Evolutionary conservation across 1,140 invertebrate genomes (phyloP).

Genomic region (Galendromus occidentalis): DNA sequence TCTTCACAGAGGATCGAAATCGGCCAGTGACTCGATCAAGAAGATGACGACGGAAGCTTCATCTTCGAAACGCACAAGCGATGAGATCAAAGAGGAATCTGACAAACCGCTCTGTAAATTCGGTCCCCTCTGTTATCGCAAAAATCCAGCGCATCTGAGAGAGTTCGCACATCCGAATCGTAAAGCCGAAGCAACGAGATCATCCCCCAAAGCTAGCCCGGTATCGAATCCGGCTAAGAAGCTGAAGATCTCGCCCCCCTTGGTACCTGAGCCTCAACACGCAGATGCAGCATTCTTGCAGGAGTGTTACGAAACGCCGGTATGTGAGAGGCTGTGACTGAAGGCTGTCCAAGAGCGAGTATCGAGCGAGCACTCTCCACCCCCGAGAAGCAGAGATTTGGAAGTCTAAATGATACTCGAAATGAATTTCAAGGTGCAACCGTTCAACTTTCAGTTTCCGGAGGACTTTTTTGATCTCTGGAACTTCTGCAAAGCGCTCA

Average conservation of each 20-base stretch:
- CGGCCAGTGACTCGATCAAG: too few relatives aligned
- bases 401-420: too few relatives aligned
- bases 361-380: too few relatives aligned
- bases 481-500: conserved; percentile 48
- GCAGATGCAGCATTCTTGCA: neutral
- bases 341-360: too few relatives aligned
- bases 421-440: too few relatives aligned
- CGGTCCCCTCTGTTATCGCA: conserved; percentile 18
- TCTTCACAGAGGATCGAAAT: too few relatives aligned
- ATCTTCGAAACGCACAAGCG: neutral
- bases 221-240: neutral
- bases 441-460: conserved; percentile 47
- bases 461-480: conserved; percentile 67
- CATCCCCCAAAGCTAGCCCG: neutral
- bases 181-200: neutral
- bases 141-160: conserved; percentile 17
- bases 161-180: conserved; percentile 15
- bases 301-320: neutral
- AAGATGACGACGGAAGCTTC: too few relatives aligned
- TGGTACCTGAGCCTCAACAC: neutral
- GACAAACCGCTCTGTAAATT: conserved; percentile 15
- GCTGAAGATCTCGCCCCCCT: neutral
- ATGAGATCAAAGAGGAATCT: neutral
- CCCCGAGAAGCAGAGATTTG: too few relatives aligned
- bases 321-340: too few relatives aligned